Conservation (phyloP, 2,113 vertebrate species). For the Solea senegalensis region DNA sequence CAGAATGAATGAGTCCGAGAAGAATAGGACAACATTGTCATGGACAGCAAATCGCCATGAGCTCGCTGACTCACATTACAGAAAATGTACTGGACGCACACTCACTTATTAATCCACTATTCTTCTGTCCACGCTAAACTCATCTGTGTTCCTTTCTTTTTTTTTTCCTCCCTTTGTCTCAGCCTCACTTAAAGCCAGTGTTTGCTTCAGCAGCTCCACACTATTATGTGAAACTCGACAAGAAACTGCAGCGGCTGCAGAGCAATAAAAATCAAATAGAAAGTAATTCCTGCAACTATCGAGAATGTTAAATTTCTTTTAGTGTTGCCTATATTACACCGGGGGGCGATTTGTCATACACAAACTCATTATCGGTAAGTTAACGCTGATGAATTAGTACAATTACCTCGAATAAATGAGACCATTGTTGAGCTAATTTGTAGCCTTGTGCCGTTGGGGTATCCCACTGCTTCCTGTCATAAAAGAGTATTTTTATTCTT, state of each 20-base stretch:
- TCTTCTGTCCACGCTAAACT: neutral
- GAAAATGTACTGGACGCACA: constrained; percentile 24
- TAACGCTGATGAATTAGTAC: constrained; percentile 29
- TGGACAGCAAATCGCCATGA: too few species aligned
- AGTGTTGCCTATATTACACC: neutral
- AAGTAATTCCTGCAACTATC: constrained; percentile 16
- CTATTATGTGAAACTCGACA: constrained; percentile 9
- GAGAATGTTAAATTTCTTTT: neutral
- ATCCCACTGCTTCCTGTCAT: neutral
- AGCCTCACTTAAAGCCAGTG: neutral
- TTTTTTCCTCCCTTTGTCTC: neutral
- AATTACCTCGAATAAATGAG: constrained; percentile 18
- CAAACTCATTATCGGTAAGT: constrained; percentile 4
- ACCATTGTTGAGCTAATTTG: constrained; percentile 14
- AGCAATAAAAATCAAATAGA: constrained; percentile 23
- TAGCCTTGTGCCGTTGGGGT: neutral
- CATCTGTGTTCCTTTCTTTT: neutral
- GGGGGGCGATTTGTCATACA: constrained; percentile 3
- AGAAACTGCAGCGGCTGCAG: neutral
- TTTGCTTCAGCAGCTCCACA: neutral
- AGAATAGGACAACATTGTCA: too few species aligned
- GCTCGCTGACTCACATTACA: constrained; percentile 26
- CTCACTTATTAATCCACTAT: constrained; percentile 20
- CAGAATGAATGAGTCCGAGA: too few species aligned
- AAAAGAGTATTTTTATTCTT: neutral